phyloP scores from a whole-genome alignment of 2,113 vertebrate genomes.

The Caracal caracal region DNA sequence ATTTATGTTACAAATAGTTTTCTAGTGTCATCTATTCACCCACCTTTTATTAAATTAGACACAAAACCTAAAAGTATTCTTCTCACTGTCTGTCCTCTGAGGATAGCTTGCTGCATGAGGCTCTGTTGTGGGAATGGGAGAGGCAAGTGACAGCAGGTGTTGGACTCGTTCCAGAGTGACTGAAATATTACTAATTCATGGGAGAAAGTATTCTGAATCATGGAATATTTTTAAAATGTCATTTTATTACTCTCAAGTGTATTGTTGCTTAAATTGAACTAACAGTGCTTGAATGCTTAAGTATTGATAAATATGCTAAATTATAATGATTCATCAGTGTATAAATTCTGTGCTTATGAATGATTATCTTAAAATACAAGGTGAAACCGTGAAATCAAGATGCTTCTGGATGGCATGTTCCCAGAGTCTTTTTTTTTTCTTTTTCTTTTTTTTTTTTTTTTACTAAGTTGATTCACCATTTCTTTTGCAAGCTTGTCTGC shows the following conservation, averaged over 20 bases:
- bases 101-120: neutral
- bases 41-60: neutral
- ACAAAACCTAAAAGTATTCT: neutral
- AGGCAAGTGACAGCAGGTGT: neutral
- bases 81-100: neutral
- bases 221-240: slow-evolving; percentile 12
- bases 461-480: neutral
- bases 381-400: neutral
- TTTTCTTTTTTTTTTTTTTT: neutral
- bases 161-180: neutral
- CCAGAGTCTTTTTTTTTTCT: neutral
- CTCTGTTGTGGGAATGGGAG: neutral
- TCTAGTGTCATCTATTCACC: neutral
- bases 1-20: neutral
- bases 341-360: slow-evolving; percentile 47
- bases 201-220: neutral
- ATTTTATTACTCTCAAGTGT: neutral
- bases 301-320: slow-evolving; percentile 43
- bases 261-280: slow-evolving; percentile 62
- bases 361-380: slow-evolving; percentile 45
- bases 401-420: slow-evolving; percentile 21
- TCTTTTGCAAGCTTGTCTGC: neutral
- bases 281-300: slow-evolving; percentile 65
- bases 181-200: neutral
- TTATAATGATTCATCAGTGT: slow-evolving; percentile 29